These are phyloP conservation scores for Pelobates fuscus DNA, from an alignment of 2,113 vertebrate species.

Conservation along the genomic window DNA sequence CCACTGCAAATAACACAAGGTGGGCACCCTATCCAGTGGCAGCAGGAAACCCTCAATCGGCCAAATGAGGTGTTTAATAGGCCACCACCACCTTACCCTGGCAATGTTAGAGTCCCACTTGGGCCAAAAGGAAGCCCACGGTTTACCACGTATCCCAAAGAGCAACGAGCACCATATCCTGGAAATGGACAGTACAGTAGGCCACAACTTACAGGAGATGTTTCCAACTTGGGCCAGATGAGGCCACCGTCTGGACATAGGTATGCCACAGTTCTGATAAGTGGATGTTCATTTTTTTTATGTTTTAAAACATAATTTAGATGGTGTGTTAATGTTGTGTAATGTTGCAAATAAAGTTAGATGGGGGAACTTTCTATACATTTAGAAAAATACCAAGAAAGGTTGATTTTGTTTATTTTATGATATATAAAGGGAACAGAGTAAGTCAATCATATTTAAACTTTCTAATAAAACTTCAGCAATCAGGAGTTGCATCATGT, in stretches of 20 bases:
- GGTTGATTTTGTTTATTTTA: too few relatives aligned
- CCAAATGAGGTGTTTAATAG: conserved; percentile 73
- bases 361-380: too few relatives aligned
- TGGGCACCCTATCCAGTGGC: conserved; percentile 75
- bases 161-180: conserved; percentile 75
- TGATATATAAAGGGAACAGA: too few relatives aligned
- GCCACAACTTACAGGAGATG: conserved; percentile 74
- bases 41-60: conserved; percentile 71
- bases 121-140: conserved; percentile 65
- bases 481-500: too few relatives aligned
- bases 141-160: conserved; percentile 75
- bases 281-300: too few relatives aligned
- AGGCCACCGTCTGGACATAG: conserved; percentile 75
- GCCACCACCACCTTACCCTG: conserved; percentile 93
- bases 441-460: too few relatives aligned
- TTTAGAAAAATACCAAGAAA: too few relatives aligned
- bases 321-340: too few relatives aligned
- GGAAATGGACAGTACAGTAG: conserved; percentile 69
- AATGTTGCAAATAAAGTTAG: too few relatives aligned
- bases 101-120: conserved; percentile 71
- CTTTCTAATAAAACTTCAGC: too few relatives aligned
- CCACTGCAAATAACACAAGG: conserved; percentile 59
- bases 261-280: conserved; percentile 59
- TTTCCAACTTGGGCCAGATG: conserved; percentile 73
- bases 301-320: too few relatives aligned